Base-by-base conservation (phyloP, 2,797 vertebrate genomes). In the Gallinago solitaria region DNA sequence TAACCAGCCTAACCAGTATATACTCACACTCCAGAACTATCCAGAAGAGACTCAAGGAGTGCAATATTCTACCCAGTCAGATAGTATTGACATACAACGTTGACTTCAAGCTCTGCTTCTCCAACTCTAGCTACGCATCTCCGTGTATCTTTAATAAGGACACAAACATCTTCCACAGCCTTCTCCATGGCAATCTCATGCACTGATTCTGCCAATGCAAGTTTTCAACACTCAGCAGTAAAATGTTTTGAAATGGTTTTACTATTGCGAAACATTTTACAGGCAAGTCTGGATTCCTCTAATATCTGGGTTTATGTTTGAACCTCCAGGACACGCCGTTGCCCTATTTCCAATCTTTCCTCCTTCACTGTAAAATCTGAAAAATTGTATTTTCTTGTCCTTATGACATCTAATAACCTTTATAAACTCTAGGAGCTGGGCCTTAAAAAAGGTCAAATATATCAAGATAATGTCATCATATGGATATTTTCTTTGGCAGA, bases 211-310 rank as follows among this genome's bases (percentile, higher is more conserved):
- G 91, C 87, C 94, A 95, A 83, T 5, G 4, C n/a, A 87, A 67
- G n/a, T 69, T 83, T 87, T 85, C 84, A 92, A n/a, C 71, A 30
- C 20, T 81, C 57, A 71, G 13, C 25, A 78, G 68, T 18, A 43
- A 91, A 68, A 86, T 33, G 50, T 64, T 89, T 37, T 77, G 41
- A 93, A 93, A 64, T 16, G 54, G 33, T 63, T 91, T 91, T 83
- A 64, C 16, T 87, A 12, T 90, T 95, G 91, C 27, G 18, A 93
- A 96, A 95, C 61, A 71, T 59, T 85, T 91, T 51, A 63, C 78
- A 68, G 60, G 48, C 51, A 83, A 77, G 15, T 78, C 89, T 94
- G 82, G 35, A 87, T 94, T 91, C 64, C n/a, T 70, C 64, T 85
- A 70, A 14, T 68, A 78, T 78, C 73, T 86, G 64, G 25, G 47